Base-by-base conservation (phyloP, 2,888 invertebrate species). In the Caenorhabditis panamensis region DNA sequence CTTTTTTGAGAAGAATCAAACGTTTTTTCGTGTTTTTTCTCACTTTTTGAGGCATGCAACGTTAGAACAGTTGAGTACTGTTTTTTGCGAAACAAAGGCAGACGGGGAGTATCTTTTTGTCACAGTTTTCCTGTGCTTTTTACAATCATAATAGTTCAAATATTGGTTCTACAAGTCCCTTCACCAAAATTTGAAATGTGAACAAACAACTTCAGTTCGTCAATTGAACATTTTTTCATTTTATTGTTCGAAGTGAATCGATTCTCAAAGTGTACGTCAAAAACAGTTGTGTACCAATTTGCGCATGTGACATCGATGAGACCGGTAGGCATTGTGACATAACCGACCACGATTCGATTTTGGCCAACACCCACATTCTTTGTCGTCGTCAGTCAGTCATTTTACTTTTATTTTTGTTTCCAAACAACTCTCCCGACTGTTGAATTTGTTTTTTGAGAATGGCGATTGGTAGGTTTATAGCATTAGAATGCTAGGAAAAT, bases 321-420 rank as follows among this genome's bases (percentile, higher is more conserved):
- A 53, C 37, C 49, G 58, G 75, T 73, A 67, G 63, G 63, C 62
- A 62, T 63, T 73, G 66, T 75, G 66, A 75, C 75, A 75, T 73
- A 64, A 71, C 62, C 26, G 71, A 44, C 54, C 36, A 37, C 72
- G 41, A 64, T 24, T 5, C 11, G 22, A 59, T 26, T 73, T 58
- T 49, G 61, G 75, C 59, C 56, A 75, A 75, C 75, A 75, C 75
- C 75, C 75, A 75, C 75, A 75, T 75, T 75, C 75, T 75, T 75
- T 66, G 51, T 67, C 44, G 44, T 20, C 54, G 28, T 51, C 24
- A 44, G 49, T 67, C 26, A 51, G 36, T 58, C 36, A 61, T 53
- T 69, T 41, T 41, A 41, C 41, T 13, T 41, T 41, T 53, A 24
- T 18, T 51, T n/a, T 20, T 54, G 49, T 68, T 36, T 22, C 58